phyloP scores from a whole-genome alignment of 2,888 invertebrate genomes.

The Trachelus troglodyta region DNA sequence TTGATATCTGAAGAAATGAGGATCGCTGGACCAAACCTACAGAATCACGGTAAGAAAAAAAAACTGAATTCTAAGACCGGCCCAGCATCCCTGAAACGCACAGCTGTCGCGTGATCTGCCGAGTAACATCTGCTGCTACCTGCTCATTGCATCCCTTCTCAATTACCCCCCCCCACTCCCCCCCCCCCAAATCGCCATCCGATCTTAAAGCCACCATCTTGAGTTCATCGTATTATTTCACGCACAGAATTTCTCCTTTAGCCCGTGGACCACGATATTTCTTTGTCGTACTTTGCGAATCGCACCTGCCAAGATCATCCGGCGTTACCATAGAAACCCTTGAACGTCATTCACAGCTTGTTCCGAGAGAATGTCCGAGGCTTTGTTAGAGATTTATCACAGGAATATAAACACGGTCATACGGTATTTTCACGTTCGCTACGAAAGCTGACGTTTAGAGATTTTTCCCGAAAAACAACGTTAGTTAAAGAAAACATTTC shows the following conservation, averaged over 20 bases:
- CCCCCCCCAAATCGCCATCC: neutral
- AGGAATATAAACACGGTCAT: neutral
- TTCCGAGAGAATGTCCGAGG: neutral
- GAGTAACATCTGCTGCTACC: conserved; percentile 35
- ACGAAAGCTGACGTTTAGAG: neutral
- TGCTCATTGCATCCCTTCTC: conserved; percentile 10
- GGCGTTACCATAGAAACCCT: neutral
- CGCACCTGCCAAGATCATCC: neutral
- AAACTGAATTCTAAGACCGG: conserved; percentile 29
- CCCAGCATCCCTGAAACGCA: conserved; percentile 20
- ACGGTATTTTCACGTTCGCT: neutral
- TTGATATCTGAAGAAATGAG: neutral
- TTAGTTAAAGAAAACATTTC: neutral
- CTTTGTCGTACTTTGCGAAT: neutral
- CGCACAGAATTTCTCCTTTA: neutral
- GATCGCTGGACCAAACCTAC: neutral
- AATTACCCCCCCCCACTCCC: neutral
- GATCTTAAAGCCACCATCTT: neutral
- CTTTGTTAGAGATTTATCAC: neutral
- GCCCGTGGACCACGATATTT: neutral
- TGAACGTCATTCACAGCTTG: neutral
- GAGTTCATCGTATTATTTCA: neutral
- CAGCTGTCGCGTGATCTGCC: conserved; percentile 44
- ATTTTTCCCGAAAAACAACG: neutral
- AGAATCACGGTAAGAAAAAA: neutral